phyloP scores from a whole-genome alignment of 2,888 invertebrate species.

The Trissoscelio sp. region DNA sequence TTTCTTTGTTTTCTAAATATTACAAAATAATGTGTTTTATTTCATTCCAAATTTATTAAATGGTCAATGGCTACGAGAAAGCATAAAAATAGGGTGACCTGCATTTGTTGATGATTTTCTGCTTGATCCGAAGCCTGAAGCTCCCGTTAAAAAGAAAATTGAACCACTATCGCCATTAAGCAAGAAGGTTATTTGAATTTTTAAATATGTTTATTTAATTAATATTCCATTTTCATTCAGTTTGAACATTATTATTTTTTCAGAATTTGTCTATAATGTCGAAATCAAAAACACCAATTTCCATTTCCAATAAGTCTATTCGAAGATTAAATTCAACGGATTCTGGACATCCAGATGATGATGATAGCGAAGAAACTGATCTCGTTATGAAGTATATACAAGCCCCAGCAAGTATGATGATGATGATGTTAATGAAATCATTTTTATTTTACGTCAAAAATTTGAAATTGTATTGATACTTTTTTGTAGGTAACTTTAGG shows the following conservation, averaged over 20 bases:
- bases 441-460: too few relatives aligned
- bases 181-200: not conserved
- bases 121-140: constrained; percentile 70
- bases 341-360: constrained; percentile 41
- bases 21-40: constrained; percentile 1
- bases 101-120: constrained; percentile 85
- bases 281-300: constrained; percentile 61
- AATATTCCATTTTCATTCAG: not conserved
- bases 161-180: constrained; percentile 84
- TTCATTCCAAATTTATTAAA: constrained; percentile 87
- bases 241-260: constrained; percentile 33
- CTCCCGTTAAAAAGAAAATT: constrained; percentile 73
- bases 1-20: not conserved
- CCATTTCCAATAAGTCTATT: constrained; percentile 67
- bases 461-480: constrained; percentile 3
- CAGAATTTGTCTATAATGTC: constrained; percentile 84
- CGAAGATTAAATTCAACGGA: constrained; percentile 27
- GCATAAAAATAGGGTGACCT: constrained; percentile 87
- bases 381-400: constrained; percentile 67
- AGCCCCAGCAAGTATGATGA: constrained; percentile 42
- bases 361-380: constrained; percentile 60
- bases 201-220: not conserved
- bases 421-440: too few relatives aligned
- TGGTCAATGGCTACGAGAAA: constrained; percentile 90
- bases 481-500: too few relatives aligned